Percentiles rank a stretch among this genome's conserved stretches.
Conservation (phyloP, 2,113 vertebrate genomes). For the Oostethus manadensis region DNA sequence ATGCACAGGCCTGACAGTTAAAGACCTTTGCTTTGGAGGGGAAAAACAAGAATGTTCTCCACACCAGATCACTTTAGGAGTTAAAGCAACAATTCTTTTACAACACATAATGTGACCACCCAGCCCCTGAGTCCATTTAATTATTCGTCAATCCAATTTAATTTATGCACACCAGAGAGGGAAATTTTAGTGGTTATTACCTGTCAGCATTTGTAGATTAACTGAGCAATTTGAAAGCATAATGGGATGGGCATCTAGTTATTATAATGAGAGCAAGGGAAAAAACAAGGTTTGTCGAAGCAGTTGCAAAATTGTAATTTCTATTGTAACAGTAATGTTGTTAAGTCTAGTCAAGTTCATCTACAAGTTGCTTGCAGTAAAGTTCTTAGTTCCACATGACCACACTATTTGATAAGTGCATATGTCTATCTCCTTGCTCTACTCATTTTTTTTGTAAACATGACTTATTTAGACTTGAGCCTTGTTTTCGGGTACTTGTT, state of each 20-base stretch:
- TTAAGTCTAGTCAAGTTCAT: constrained; percentile 35
- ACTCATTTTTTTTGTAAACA: constrained; percentile 12
- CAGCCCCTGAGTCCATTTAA: constrained; percentile 31
- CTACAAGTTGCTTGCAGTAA: constrained; percentile 17
- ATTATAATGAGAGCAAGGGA: constrained; percentile 14
- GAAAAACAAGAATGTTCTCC: constrained; percentile 8
- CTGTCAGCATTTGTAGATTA: constrained; percentile 38
- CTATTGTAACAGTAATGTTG: constrained; percentile 37
- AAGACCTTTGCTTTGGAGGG: constrained; percentile 24
- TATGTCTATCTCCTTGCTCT: constrained; percentile 3
- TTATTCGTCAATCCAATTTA: constrained; percentile 46
- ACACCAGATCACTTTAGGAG: constrained; percentile 6
- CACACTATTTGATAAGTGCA: constrained; percentile 9
- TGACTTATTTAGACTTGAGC: constrained; percentile 16
- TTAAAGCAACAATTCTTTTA: constrained; percentile 30
- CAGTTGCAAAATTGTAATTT: constrained; percentile 27
- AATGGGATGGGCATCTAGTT: constrained; percentile 38
- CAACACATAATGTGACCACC: constrained; percentile 31
- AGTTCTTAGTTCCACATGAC: constrained; percentile 19
- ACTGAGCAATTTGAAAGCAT: constrained; percentile 33
- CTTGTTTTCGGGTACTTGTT: constrained; percentile 16
- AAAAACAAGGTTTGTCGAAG: constrained; percentile 25
- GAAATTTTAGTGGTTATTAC: constrained; percentile 42
- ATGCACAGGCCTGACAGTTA: constrained; percentile 35
- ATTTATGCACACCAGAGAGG: constrained; percentile 21